These are phyloP conservation scores for Brienomyrus longianalis DNA, from an alignment of 2,113 vertebrate species.

Conservation along the genomic window DNA sequence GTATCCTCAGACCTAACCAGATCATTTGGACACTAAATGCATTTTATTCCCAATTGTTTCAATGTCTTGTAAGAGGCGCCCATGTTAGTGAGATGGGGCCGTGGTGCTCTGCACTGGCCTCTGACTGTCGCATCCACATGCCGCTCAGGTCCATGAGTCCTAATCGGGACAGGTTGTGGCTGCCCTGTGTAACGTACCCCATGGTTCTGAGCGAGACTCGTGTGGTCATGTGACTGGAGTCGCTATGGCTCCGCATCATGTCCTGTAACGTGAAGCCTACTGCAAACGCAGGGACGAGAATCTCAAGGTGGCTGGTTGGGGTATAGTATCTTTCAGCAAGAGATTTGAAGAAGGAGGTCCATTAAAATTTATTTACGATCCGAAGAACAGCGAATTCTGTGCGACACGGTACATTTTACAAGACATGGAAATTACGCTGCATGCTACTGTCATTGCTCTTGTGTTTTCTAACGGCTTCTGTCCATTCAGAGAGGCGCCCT, in stretches of 20 bases:
- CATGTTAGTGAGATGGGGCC: background rate
- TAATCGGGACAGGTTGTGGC: background rate
- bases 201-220: background rate
- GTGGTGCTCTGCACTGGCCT: background rate
- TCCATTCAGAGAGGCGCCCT: background rate
- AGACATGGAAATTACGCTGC: background rate
- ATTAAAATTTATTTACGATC: background rate
- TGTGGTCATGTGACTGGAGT: background rate
- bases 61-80: background rate
- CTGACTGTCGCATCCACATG: background rate
- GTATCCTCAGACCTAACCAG: conserved; percentile 8
- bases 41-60: background rate
- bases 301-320: background rate
- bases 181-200: background rate
- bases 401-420: background rate
- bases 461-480: background rate
- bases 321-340: background rate
- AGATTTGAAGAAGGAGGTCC: background rate
- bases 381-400: background rate
- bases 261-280: background rate
- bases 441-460: background rate
- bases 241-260: background rate
- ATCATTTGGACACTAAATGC: conserved; percentile 3
- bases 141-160: background rate
- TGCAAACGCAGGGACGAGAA: background rate